These are phyloP conservation scores for Osedax frankpressi DNA, from an alignment of 2,888 invertebrate genomes.

Conservation along the genomic window DNA sequence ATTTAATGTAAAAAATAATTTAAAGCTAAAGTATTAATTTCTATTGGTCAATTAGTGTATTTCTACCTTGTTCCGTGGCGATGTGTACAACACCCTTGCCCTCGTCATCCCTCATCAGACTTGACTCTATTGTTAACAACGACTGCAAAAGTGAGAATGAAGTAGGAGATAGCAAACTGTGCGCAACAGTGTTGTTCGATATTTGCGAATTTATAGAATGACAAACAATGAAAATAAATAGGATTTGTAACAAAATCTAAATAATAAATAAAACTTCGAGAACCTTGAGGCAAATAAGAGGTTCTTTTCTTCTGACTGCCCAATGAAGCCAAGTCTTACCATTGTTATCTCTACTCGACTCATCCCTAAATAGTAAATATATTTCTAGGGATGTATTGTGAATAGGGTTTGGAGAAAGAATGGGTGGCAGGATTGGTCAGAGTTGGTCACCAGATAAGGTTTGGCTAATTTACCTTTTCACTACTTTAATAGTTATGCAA, in stretches of 20 bases:
- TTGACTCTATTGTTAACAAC: conserved; percentile 39
- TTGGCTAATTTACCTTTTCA: no score
- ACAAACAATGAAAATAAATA: background rate
- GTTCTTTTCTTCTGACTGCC: conserved; percentile 41
- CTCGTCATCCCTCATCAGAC: conserved; percentile 38
- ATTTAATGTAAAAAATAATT: no score
- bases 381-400: no score
- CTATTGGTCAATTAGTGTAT: no score
- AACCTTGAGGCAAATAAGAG: conserved; percentile 44
- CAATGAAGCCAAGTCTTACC: conserved; percentile 46
- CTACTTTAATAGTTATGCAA: no score
- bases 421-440: no score
- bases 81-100: conserved; percentile 42
- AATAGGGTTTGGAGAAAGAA: no score
- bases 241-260: background rate
- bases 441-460: no score
- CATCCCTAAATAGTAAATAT: conserved; percentile 1
- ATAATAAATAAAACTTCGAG: no score
- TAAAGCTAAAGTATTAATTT: no score
- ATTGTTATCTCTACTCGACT: conserved; percentile 30
- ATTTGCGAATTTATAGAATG: background rate
- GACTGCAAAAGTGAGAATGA: conserved; percentile 31
- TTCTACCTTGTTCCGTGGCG: conserved; percentile 44
- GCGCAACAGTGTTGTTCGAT: no score
- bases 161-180: background rate